Evolutionary conservation across 2,113 vertebrate species (phyloP).

Genomic region (Takifugu bimaculatus): DNA sequence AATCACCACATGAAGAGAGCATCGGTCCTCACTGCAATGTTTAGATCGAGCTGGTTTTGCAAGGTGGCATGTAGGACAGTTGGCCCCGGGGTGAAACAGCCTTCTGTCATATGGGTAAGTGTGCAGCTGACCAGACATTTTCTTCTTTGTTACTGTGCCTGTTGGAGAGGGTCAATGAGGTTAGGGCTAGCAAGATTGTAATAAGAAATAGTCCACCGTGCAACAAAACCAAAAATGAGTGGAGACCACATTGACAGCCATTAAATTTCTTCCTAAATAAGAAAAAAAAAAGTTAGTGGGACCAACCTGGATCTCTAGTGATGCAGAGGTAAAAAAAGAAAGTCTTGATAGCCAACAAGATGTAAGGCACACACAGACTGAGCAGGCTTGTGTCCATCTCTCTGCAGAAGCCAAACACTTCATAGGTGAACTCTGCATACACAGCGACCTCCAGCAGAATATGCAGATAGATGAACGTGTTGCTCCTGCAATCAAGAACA

Average conservation of each 20-base stretch:
- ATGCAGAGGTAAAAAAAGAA: constrained; percentile 83
- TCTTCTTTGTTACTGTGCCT: constrained; percentile 85
- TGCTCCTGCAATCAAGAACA: constrained; percentile 73
- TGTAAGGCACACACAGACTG: constrained; percentile 82
- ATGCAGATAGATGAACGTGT: constrained; percentile 82
- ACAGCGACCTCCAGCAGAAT: constrained; percentile 80
- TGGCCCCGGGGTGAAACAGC: constrained; percentile 76
- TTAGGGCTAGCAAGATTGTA: not conserved
- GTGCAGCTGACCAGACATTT: constrained; percentile 66
- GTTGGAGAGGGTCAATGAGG: not conserved
- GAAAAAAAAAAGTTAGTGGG: not conserved
- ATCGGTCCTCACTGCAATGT: constrained; percentile 82
- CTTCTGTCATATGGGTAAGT: constrained; percentile 82
- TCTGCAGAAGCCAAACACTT: constrained; percentile 83
- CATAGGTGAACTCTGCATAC: constrained; percentile 86
- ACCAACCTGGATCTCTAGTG: constrained; percentile 80
- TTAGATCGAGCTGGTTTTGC: constrained; percentile 92
- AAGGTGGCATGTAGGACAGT: constrained; percentile 81
- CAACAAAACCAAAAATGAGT: too few species aligned
- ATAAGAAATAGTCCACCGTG: not conserved
- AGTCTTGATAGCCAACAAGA: constrained; percentile 78
- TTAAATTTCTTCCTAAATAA: too few species aligned
- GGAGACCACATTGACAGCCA: not conserved
- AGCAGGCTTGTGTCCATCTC: constrained; percentile 80
- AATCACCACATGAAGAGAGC: not conserved